Evolutionary conservation across 2,888 invertebrate genomes (phyloP), one percentile per base, ranked within the genome.

Genomic region (Geophilus truncorum): DNA sequence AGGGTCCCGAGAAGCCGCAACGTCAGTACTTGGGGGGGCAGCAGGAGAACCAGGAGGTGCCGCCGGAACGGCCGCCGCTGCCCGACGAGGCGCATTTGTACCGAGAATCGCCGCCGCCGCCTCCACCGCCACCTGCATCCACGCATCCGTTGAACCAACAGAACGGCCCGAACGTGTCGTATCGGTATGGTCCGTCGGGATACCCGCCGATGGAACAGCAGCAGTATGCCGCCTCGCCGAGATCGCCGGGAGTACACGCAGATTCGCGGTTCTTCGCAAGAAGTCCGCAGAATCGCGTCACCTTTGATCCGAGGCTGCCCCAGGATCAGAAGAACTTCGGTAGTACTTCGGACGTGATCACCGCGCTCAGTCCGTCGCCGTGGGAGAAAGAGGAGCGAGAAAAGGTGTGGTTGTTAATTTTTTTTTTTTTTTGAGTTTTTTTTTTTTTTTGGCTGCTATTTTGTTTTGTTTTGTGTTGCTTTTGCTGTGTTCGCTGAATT

Each of bases 321-420:
- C 28, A 79, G 25, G 23, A 40, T 2, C 15, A 21, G 15, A 79
- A 79, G 21, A 79, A 18, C 28, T 77, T 79, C 21, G 80, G 81
- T 25, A 81, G 80, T 30, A 81, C 82, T 21, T 80, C 82, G 21
- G 84, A 84, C 62, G 80, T 81, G 7, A 40, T 83, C 9, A 83
- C 84, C 7, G 82, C 83, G 5, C 84, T 85, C 21, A 81, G 81
- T 70, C 82, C 82, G n/a, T 82, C 82, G n/a, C 82, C 96, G 0
- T 97, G 97, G 97, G 95, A 96, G 85, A 90, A 96, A 30, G 97
- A 97, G 88, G 96, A 96, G 87, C 92, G 93, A 84, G 97, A 97
- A 89, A 92, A 93, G 84, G 91, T 89, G 85, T 83, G 82, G n/a
- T n/a, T n/a, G n/a, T n/a, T n/a, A n/a, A n/a, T n/a, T n/a, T n/a